Base-by-base conservation (phyloP, 2,797 vertebrate genomes). In the Distichodus sexfasciatus region DNA sequence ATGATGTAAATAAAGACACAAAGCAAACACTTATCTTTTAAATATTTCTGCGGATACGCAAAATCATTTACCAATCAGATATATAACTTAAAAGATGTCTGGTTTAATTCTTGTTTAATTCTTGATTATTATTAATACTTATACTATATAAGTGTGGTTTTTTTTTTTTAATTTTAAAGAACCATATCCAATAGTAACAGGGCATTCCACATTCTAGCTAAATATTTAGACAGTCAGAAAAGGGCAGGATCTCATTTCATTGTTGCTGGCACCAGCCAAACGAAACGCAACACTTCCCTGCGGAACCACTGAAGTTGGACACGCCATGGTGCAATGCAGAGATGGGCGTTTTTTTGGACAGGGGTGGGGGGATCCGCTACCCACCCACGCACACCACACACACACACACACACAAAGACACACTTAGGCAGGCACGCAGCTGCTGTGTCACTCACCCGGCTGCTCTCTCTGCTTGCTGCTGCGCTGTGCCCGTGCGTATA, bases 401-500 rank as follows among this genome's bases (percentile, higher is more conserved):
- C n/a, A 59, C 38, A 41, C 57, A 59, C 55, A 41, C 14, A 28
- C 57, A 67, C 62, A 48, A 44, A 50, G 62, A 67, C 67, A 60
- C 58, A 10, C 64, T 64, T 43, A 51, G 54, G 38, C 60, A 51
- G 64, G 59, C 58, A 55, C 61, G 15, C 66, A 76, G 69, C 71
- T 76, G 74, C 81, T 75, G 74, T 76, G 74, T 72, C 75, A 90
- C 92, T 86, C 43, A 97, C 96, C 94, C 0, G 87, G 85, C 35
- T 90, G 90, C 17, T 92, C 91, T 76, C 91, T 96, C 8, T 85
- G 83, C 76, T 96, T 96, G 89, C 87, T 94, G 87, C 85, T 94
- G 72, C 92, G 87, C 79, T 97, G 94, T 19, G 92, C 92, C 82
- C 96, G 88, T n/a, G 94, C 95, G 15, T 94, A 96, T 51, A 98